A percentile compares a stretch with the other conserved stretches of the same genome.
phyloP scores from a whole-genome alignment of 2,888 invertebrate genomes.

The Lepidocyrtinus sp. region DNA sequence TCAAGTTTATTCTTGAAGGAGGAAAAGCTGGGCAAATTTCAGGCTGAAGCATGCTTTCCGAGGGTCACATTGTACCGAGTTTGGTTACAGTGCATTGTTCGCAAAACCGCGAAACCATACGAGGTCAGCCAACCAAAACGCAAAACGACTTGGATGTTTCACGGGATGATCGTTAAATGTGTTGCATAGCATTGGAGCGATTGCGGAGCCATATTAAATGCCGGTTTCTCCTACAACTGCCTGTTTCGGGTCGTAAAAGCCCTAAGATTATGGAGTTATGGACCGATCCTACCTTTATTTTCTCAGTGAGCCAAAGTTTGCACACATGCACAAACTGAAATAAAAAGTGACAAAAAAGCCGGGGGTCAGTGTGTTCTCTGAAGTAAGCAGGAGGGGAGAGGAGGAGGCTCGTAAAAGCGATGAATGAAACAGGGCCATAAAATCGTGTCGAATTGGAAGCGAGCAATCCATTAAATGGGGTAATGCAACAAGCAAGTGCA shows the following conservation, averaged over 20 bases:
- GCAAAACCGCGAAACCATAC: background rate
- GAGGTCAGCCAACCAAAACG: background rate
- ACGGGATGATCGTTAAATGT: background rate
- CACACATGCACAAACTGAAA: too few relatives aligned
- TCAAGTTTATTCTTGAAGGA: background rate
- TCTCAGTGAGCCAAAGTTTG: background rate
- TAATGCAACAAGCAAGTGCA: background rate
- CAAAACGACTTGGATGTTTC: background rate
- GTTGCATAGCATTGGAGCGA: background rate
- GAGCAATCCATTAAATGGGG: slow-evolving; percentile 28
- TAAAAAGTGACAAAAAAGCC: background rate
- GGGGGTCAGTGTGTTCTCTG: background rate
- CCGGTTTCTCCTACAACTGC: background rate
- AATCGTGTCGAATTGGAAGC: slow-evolving; percentile 26
- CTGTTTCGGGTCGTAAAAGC: background rate
- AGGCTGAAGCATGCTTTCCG: too few relatives aligned
- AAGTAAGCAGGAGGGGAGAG: background rate
- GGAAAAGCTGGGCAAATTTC: background rate
- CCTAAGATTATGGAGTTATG: background rate
- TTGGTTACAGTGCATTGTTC: background rate
- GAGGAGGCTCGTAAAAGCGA: slow-evolving; percentile 39
- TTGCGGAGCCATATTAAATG: background rate
- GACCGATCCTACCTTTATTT: background rate
- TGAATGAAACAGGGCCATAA: slow-evolving; percentile 45
- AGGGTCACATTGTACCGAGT: background rate